Evolutionary conservation across 2,113 vertebrate genomes (phyloP), one percentile per base, ranked within the genome.

Genomic region (Vombatus ursinus): DNA sequence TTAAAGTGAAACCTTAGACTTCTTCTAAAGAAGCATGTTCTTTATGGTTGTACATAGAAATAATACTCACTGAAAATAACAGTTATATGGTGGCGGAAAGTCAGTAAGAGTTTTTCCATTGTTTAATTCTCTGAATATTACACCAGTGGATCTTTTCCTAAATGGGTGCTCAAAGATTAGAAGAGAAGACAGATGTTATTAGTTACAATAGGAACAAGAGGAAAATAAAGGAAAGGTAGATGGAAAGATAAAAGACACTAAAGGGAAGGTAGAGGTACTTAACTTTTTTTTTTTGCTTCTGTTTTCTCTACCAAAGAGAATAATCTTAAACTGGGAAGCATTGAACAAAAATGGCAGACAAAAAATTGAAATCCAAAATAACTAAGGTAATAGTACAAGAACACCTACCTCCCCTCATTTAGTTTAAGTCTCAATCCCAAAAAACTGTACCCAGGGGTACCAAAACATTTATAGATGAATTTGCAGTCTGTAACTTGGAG

Each of bases 21-120:
- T 84, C 68, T 44, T 44, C 8, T 84, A 44, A 84, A 44, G 37
- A n/a, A 6, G 19, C 7, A 84, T 84, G 68, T 84, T 84, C 68
- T 84, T 23, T 84, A 68, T 68, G 12, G 68, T 44, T n/a, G 68
- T 44, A 84, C 19, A 23, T 84, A 84, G 68, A 84, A 84, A n/a
- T 44, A 44, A 84, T 84, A 23, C 37, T n/a, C 44, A 77, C 14
- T n/a, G 31, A 77, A 44, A 84, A 84, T 84, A 44, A 84, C 16
- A 44, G n/a, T 84, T 84, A n/a, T 23, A 44, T 22, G 68, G 57
- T 97, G 96, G 94, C 96, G 98, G 96, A 95, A 96, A 98, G 95
- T 97, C 97, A 96, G 96, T 97, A 96, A 44, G 22, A 94, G 92
- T 84, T 96, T 96, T 95, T 44, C n/a, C 96, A 92, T 95, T 97